Evolutionary conservation across 53 echinoderm and acorn worm species (phyloP), one percentile per base, ranked within the genome.

Genomic region (Astropecten irregularis): DNA sequence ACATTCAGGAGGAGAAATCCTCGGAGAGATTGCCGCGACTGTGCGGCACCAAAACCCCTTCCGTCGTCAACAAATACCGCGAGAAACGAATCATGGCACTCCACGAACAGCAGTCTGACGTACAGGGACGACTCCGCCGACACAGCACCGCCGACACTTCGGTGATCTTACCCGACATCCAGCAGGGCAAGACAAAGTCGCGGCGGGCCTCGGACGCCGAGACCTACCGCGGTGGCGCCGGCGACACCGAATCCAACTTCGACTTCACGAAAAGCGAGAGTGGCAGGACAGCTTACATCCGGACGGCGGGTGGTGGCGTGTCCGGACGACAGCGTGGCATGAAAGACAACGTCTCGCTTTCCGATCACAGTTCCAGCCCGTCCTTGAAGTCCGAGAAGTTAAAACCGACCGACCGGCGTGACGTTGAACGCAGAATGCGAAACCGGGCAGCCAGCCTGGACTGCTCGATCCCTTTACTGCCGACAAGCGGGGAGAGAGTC

Each of bases 381-480:
- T 73, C 73, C 0, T 5, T 52, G 3, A 73, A 73, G 9, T 73
- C 73, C 30, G 53, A 62, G 25, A 74, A 85, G 27, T 59, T 36
- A 37, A 52, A 53, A 4, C 19, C 9, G 31, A 4, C 34, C 7
- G 58, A 77, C 1, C 86, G 69, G 26, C 57, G 56, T n/a, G 91
- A 88, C 9, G 86, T 87, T 19, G 84, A 88, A 23, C 83, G 90
- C 22, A 55, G 63, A 36, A 68, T 67, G 54, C 85, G 92, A 27
- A 93, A 95, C 46, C 83, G 88, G 49, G 92, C 71, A 1, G 86
- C 90, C 13, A 91, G 88, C 22, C 86, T 95, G 68, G 95, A 95
- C 16, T 93, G 92, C 52, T 76, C 84, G 8, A 91, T 95, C 21
- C 89, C 93, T 19, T 47, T 95, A 33, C 95, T 93, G 3, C 83